Percentiles rank a stretch among this genome's conserved stretches.
Conservation (phyloP, 2,888 invertebrate genomes). For the Aethes cnicana region DNA sequence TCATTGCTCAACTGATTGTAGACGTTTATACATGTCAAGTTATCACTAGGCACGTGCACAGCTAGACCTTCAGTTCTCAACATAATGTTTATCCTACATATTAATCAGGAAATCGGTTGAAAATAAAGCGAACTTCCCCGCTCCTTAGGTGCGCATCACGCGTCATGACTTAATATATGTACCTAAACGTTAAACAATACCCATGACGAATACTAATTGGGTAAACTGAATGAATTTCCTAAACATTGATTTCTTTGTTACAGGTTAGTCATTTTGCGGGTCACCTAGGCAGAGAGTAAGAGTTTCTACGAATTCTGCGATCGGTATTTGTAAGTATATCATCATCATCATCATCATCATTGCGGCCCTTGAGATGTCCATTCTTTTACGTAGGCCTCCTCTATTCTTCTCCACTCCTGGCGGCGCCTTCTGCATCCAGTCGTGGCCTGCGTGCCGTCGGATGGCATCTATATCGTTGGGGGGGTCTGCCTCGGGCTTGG, state of each 20-base stretch:
- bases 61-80: neutral
- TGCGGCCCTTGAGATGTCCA: too few species aligned
- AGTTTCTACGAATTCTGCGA: too few species aligned
- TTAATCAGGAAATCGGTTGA: constrained; percentile 13
- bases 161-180: constrained; percentile 27
- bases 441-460: too few species aligned
- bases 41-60: neutral
- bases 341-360: too few species aligned
- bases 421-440: too few species aligned
- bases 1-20: neutral
- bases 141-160: constrained; percentile 19
- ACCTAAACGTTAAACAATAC: constrained; percentile 13
- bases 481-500: too few species aligned
- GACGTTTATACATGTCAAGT: neutral
- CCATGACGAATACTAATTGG: constrained; percentile 17
- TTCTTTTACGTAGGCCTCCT: too few species aligned
- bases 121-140: constrained; percentile 10
- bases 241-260: constrained; percentile 14
- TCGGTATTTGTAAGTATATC: too few species aligned
- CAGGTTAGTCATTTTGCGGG: constrained; percentile 11
- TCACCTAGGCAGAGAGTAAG: constrained; percentile 2
- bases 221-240: constrained; percentile 15
- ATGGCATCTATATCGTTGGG: too few species aligned
- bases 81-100: constrained; percentile 4
- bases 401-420: too few species aligned